A percentile compares a stretch with the other conserved stretches of the same genome.
Evolutionary conservation across 2,797 vertebrate species (phyloP).

Genomic region (Benthosema pterotum): DNA sequence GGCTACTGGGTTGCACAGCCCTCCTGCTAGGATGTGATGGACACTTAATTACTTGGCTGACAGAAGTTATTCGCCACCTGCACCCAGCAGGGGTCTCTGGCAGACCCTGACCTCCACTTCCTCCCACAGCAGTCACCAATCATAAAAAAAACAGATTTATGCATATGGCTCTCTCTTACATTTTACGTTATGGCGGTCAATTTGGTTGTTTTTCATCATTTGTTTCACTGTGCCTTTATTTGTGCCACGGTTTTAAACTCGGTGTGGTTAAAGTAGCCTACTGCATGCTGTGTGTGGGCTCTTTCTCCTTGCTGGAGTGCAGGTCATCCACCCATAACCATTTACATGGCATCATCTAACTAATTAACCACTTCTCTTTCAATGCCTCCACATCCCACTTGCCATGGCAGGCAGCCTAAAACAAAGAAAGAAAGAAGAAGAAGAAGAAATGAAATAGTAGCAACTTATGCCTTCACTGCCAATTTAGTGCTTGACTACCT

Average conservation of each 20-base stretch:
- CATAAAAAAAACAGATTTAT: slow-evolving; percentile 60
- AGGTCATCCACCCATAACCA: slow-evolving; percentile 8
- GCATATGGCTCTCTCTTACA: slow-evolving; percentile 58
- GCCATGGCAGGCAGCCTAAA: slow-evolving; percentile 25
- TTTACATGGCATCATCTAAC: slow-evolving; percentile 26
- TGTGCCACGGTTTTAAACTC: too few species aligned
- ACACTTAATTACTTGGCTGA: slow-evolving; percentile 83
- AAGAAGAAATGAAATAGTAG: slow-evolving; percentile 31
- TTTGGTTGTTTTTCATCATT: slow-evolving; percentile 9
- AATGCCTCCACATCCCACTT: slow-evolving; percentile 40
- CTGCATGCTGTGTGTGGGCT: not conserved
- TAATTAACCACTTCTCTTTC: slow-evolving; percentile 33
- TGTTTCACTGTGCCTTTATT: slow-evolving; percentile 11
- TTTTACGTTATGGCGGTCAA: slow-evolving; percentile 35
- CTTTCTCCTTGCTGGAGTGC: not conserved
- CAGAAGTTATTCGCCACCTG: slow-evolving; percentile 77
- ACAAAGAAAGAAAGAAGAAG: slow-evolving; percentile 34
- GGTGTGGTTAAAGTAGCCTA: not conserved
- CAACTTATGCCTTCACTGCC: slow-evolving; percentile 60
- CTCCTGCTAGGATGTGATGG: slow-evolving; percentile 76
- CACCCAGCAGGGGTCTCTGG: slow-evolving; percentile 73
- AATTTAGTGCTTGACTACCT: slow-evolving; percentile 62
- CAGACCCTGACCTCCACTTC: slow-evolving; percentile 76
- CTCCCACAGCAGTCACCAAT: slow-evolving; percentile 53
- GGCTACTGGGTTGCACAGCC: slow-evolving; percentile 63